Conservation (phyloP, 2,888 invertebrate genomes). For the Dynastes grantii region DNA sequence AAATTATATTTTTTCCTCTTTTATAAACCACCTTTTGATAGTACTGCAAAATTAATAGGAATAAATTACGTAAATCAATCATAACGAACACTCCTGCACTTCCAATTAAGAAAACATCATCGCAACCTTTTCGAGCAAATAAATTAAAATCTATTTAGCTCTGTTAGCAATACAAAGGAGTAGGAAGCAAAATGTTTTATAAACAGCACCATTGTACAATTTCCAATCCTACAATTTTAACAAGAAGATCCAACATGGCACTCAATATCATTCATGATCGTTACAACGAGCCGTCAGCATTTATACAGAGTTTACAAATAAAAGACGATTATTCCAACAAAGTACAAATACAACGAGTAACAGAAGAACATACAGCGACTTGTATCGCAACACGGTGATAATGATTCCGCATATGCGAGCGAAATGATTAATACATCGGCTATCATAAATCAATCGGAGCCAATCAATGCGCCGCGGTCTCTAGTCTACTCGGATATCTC, state of each 20-base stretch:
- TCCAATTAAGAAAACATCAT: background rate
- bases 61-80: background rate
- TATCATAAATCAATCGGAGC: constrained; percentile 40
- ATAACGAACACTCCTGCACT: background rate
- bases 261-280: background rate
- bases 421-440: constrained; percentile 38
- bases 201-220: constrained; percentile 3
- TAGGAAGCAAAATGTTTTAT: constrained; percentile 17
- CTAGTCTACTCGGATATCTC: background rate
- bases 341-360: background rate
- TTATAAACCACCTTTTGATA: too few species aligned
- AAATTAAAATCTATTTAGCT: background rate
- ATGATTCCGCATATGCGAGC: constrained; percentile 38
- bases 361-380: too few species aligned
- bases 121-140: background rate
- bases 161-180: background rate
- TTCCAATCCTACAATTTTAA: constrained; percentile 14
- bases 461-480: constrained; percentile 7
- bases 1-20: too few species aligned
- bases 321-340: constrained; percentile 3
- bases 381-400: background rate
- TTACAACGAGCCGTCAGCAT: background rate
- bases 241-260: constrained; percentile 7
- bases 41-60: background rate
- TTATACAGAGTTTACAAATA: background rate